phyloP scores from a whole-genome alignment of 2,113 vertebrate genomes.

The Verasper variegatus region DNA sequence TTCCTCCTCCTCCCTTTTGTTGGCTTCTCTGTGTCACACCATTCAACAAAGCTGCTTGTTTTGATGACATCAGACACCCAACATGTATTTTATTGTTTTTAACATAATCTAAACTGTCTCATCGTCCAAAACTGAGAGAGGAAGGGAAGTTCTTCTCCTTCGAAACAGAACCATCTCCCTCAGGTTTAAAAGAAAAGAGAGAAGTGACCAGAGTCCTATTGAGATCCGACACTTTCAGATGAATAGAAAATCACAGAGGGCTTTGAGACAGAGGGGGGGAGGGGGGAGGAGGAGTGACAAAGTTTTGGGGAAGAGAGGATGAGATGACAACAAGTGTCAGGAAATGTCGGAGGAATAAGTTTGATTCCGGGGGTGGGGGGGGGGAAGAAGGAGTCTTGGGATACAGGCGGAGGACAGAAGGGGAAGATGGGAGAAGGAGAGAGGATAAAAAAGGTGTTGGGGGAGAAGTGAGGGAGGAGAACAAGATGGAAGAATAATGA shows the following conservation, averaged over 20 bases:
- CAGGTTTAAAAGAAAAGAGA: neutral
- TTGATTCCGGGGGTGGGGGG: too few relatives aligned
- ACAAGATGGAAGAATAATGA: too few relatives aligned
- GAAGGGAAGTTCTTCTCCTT: constrained; percentile 28
- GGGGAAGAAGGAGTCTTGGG: too few relatives aligned
- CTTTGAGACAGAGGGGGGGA: neutral
- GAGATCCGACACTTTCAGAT: constrained; percentile 55
- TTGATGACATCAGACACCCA: constrained; percentile 45
- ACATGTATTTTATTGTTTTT: neutral
- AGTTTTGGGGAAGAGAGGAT: neutral
- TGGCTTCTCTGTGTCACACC: constrained; percentile 52
- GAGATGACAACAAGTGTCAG: neutral
- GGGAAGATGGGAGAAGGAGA: too few relatives aligned
- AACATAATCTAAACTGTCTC: constrained; percentile 34
- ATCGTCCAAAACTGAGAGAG: neutral
- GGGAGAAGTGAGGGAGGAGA: too few relatives aligned
- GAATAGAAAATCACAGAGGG: constrained; percentile 68
- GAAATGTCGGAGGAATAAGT: neutral
- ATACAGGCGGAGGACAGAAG: too few relatives aligned
- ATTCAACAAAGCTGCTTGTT: constrained; percentile 62
- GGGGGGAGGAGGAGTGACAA: neutral
- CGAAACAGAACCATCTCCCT: constrained; percentile 11
- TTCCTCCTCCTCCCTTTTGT: constrained; percentile 59
- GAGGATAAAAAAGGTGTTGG: too few relatives aligned
- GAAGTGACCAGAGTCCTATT: constrained; percentile 21